Conservation (phyloP, 2,888 invertebrate genomes). For the Linnaemya tessellans region DNA sequence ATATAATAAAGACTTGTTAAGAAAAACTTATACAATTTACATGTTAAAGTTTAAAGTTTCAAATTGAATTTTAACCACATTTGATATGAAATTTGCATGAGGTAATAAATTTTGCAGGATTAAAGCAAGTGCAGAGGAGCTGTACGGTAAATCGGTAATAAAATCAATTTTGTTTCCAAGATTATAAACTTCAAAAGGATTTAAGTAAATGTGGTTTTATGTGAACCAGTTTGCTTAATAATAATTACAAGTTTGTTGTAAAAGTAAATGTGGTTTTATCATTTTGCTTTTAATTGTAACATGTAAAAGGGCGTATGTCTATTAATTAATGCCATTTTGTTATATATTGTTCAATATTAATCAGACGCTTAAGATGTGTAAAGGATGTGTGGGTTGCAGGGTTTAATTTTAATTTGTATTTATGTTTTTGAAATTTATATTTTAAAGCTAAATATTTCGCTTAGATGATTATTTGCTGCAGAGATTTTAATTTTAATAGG, state of each 20-base stretch:
- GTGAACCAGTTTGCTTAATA: background rate
- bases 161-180: constrained; percentile 17
- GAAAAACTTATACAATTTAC: constrained; percentile 26
- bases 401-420: background rate
- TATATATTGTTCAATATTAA: constrained; percentile 10
- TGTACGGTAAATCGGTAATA: background rate
- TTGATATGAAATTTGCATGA: background rate
- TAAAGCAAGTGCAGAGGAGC: background rate
- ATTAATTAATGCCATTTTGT: constrained; percentile 13
- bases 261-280: constrained; percentile 9
- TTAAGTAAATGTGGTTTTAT: constrained; percentile 20
- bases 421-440: background rate
- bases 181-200: constrained; percentile 7
- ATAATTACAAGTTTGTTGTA: constrained; percentile 21
- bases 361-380: background rate
- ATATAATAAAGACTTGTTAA: constrained; percentile 36
- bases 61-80: constrained; percentile 59
- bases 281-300: background rate
- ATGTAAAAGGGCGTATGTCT: constrained; percentile 4
- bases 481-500: no score
- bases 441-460: background rate
- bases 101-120: constrained; percentile 31
- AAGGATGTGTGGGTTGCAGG: background rate
- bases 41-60: constrained; percentile 41
- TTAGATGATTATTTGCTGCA: background rate